Conservation (phyloP, 2,888 invertebrate species). For the Tribolium freemani region DNA sequence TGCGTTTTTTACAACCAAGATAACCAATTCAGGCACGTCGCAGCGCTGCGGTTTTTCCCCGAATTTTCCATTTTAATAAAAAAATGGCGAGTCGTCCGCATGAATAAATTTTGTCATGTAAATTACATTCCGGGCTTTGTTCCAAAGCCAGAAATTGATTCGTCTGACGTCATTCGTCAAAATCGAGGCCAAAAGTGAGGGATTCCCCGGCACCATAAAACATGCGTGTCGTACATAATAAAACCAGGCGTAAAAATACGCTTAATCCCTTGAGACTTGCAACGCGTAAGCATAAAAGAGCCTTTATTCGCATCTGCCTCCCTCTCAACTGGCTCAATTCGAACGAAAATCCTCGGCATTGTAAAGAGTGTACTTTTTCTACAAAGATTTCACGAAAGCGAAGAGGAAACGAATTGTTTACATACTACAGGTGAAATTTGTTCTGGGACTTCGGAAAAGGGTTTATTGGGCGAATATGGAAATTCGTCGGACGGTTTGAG, state of each 20-base stretch:
- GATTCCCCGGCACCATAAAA: constrained; percentile 22
- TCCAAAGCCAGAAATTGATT: constrained; percentile 2
- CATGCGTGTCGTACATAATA: constrained; percentile 38
- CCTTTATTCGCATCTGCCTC: constrained; percentile 37
- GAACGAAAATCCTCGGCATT: neutral
- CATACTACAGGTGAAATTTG: constrained; percentile 36
- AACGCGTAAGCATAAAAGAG: constrained; percentile 36
- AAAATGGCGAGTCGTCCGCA: constrained; percentile 1
- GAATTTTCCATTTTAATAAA: constrained; percentile 6
- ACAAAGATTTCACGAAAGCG: constrained; percentile 3
- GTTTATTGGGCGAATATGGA: constrained; percentile 24
- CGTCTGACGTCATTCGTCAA: constrained; percentile 10
- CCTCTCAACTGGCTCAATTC: constrained; percentile 26
- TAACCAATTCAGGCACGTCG: neutral
- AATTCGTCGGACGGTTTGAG: constrained; percentile 1
- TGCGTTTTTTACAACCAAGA: neutral
- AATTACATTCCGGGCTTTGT: constrained; percentile 1
- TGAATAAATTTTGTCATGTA: constrained; percentile 9
- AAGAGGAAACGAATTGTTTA: constrained; percentile 27
- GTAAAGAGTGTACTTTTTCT: constrained; percentile 13
- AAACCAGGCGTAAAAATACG: constrained; percentile 41
- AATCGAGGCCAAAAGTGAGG: neutral
- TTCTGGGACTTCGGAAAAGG: neutral
- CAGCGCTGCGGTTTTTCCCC: constrained; percentile 4
- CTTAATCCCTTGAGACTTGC: constrained; percentile 40